Base-by-base conservation (phyloP, 1,140 invertebrate species). In the Platorchestia sp. region DNA sequence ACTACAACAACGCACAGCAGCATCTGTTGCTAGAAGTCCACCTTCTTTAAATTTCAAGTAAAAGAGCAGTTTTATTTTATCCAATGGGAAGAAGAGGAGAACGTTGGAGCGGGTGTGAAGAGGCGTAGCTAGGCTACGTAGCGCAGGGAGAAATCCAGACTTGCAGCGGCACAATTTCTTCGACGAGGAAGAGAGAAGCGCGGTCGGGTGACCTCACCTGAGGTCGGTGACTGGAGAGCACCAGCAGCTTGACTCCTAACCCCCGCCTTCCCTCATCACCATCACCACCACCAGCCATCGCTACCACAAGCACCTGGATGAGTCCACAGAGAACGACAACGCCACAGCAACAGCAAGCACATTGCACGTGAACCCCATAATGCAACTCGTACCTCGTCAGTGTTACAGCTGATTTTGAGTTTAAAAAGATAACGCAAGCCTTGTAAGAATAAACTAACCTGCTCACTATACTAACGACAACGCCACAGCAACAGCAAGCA, bases 191-290 rank as follows among this genome's bases (percentile, higher is more conserved):
- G 47, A 51, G 47, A 51, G 59, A 75, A 22, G 59, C 59, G 14
- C 59, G 59, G 14, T 75, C 59, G 1, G 10, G 27, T 75, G 59
- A 75, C 59, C 59, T 75, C 59, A 75, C 59, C 59, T 75, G 59
- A 75, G 59, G 59, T 75, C 59, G 59, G 59, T 75, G 59, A 75
- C 59, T 75, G 59, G 59, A 75, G 59, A 75, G 59, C 59, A 75
- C 59, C 27, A 75, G 59, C 59, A 75, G 59, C 59, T 14, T 75
- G 59, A 75, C 59, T 75, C 59, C 59, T 75, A 75, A 36, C 59
- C 10, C 59, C 7, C 59, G 10, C 27, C 3, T 3, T 36, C 27
- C 27, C 59, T 36, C 59, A 75, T 27, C 59, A 75, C 59, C 59
- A 75, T 36, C 10, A 19, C 59, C 59, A 75, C 27, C 59, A 75